Evolutionary conservation across 2,797 vertebrate species (phyloP).

Genomic region (Scomberomorus guttatus): DNA sequence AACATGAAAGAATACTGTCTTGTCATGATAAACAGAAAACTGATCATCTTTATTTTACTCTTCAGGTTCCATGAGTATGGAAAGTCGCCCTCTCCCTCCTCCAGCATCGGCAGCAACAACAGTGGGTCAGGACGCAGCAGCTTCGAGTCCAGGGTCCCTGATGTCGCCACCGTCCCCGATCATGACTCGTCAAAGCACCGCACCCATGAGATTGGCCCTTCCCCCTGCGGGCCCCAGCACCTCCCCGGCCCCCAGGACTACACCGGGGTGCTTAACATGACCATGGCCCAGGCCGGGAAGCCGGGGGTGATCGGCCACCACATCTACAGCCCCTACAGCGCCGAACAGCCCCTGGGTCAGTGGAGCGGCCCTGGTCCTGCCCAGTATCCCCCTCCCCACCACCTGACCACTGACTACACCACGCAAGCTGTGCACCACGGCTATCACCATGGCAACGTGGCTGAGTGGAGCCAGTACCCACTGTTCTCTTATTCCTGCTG

Average conservation of each 20-base stretch:
- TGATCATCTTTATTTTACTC: not conserved
- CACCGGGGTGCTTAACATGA: slow-evolving; percentile 86
- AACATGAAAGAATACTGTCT: not conserved
- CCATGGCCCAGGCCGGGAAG: slow-evolving; percentile 85
- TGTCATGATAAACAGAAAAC: not conserved
- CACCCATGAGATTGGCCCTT: slow-evolving; percentile 59
- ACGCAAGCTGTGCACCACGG: slow-evolving; percentile 87
- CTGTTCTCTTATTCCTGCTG: slow-evolving; percentile 94
- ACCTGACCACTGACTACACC: slow-evolving; percentile 89
- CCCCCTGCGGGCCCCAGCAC: slow-evolving; percentile 78
- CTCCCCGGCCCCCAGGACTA: slow-evolving; percentile 86
- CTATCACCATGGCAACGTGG: slow-evolving; percentile 88
- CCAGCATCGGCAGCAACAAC: slow-evolving; percentile 75
- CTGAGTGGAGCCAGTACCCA: slow-evolving; percentile 94
- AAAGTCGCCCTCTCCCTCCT: slow-evolving; percentile 85
- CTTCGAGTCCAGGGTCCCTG: slow-evolving; percentile 84
- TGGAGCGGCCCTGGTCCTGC: slow-evolving; percentile 86
- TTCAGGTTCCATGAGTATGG: slow-evolving; percentile 87
- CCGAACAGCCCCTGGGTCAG: slow-evolving; percentile 88
- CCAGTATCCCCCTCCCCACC: slow-evolving; percentile 87
- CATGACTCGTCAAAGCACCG: slow-evolving; percentile 77
- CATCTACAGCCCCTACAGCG: slow-evolving; percentile 86
- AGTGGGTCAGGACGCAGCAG: slow-evolving; percentile 68
- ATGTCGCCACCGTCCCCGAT: slow-evolving; percentile 85
- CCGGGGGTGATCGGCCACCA: slow-evolving; percentile 84